A percentile compares a stretch with the other conserved stretches of the same genome.
phyloP scores from a whole-genome alignment of 2,888 invertebrate species.

The Cancer borealis region DNA sequence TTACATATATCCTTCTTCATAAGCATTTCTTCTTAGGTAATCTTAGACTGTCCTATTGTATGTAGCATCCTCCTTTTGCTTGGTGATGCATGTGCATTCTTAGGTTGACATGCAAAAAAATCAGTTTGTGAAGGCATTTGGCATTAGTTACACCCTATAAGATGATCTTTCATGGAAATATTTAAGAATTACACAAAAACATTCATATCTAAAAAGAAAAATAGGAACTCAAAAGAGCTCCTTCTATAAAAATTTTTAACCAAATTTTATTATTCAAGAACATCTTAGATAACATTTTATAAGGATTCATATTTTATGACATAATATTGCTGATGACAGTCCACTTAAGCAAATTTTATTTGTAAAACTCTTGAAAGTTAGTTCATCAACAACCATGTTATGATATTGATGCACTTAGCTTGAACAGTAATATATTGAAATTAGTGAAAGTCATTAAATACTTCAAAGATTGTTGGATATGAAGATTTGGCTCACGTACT shows the following conservation, averaged over 20 bases:
- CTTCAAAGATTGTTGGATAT: background rate
- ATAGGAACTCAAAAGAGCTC: background rate
- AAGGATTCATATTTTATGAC: background rate
- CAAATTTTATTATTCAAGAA: background rate
- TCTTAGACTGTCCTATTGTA: background rate
- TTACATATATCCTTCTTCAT: background rate
- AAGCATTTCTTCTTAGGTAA: background rate
- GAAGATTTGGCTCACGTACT: background rate
- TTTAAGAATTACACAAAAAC: background rate
- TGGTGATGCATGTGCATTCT: slow-evolving; percentile 22
- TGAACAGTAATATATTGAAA: background rate
- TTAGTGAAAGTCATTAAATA: background rate
- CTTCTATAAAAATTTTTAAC: background rate
- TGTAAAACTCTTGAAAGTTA: background rate
- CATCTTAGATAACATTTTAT: background rate
- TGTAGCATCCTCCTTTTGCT: background rate
- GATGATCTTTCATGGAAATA: background rate
- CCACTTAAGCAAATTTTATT: background rate
- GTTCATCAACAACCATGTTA: background rate
- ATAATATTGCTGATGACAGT: background rate
- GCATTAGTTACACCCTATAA: background rate
- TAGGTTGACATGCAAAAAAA: slow-evolving; percentile 1
- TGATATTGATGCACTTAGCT: background rate
- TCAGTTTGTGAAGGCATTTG: background rate
- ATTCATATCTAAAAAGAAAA: background rate